Percentiles rank a stretch among this genome's conserved stretches.
Conservation (phyloP, 1,140 invertebrate genomes). For the Brachionus rotundiformis region DNA sequence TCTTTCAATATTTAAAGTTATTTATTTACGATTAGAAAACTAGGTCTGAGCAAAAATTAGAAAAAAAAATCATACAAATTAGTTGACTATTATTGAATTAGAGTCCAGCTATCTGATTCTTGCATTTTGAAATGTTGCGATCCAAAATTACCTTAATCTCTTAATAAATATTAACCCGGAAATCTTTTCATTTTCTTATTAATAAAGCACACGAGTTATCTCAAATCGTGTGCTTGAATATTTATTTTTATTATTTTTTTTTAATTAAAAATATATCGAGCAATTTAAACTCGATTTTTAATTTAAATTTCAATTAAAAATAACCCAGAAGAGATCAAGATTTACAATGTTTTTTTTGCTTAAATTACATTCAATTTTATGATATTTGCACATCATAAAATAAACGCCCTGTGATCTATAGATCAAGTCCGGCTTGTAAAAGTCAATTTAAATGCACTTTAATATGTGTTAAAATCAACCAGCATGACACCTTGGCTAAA, state of each 20-base stretch:
- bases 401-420: background rate
- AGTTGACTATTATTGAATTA: background rate
- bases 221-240: slow-evolving; percentile 4
- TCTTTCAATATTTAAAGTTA: slow-evolving; percentile 39
- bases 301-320: slow-evolving; percentile 47
- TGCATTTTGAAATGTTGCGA: slow-evolving; percentile 16
- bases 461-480: slow-evolving; percentile 31
- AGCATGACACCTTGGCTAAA: slow-evolving; percentile 22
- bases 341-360: slow-evolving; percentile 17
- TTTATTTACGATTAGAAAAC: slow-evolving; percentile 7
- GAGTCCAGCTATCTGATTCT: background rate
- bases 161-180: slow-evolving; percentile 24
- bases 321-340: background rate
- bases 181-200: slow-evolving; percentile 19
- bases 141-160: slow-evolving; percentile 1
- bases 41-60: slow-evolving; percentile 1
- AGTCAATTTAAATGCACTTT: slow-evolving; percentile 6
- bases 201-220: slow-evolving; percentile 38
- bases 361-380: slow-evolving; percentile 23
- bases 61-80: background rate
- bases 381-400: slow-evolving; percentile 48
- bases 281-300: slow-evolving; percentile 43
- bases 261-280: slow-evolving; percentile 1
- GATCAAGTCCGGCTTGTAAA: slow-evolving; percentile 1
- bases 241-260: background rate